Percentiles rank a stretch among this genome's conserved stretches.
These are phyloP conservation scores for Coilia nasus DNA, from an alignment of 2,797 vertebrate species.

Conservation along the genomic window DNA sequence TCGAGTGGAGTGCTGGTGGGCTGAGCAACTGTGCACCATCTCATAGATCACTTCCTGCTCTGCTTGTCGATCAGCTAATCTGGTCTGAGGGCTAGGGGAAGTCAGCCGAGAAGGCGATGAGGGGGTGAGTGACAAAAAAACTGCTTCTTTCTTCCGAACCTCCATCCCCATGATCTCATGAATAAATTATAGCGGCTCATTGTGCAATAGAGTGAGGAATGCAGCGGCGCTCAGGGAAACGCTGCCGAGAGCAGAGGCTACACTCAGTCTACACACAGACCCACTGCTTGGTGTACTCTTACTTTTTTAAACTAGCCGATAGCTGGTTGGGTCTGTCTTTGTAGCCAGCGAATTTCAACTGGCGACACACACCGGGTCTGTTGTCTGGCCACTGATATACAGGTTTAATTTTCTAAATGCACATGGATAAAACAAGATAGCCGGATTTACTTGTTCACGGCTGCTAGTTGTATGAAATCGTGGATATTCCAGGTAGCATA, in stretches of 20 bases:
- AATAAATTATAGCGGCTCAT: slow-evolving; percentile 77
- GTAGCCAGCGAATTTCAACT: slow-evolving; percentile 1
- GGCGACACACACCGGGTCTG: background rate
- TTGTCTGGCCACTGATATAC: background rate
- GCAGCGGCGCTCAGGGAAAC: slow-evolving; percentile 61
- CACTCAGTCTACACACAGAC: slow-evolving; percentile 53
- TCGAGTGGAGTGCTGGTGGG: slow-evolving; percentile 31
- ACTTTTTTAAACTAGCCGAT: slow-evolving; percentile 22
- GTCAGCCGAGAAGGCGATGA: slow-evolving; percentile 57
- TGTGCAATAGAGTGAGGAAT: slow-evolving; percentile 75
- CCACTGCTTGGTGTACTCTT: slow-evolving; percentile 25
- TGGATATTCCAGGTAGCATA: background rate
- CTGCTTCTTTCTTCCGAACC: slow-evolving; percentile 65
- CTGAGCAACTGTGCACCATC: slow-evolving; percentile 23
- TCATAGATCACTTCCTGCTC: slow-evolving; percentile 25
- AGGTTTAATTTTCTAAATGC: background rate
- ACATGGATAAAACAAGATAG: slow-evolving; percentile 21
- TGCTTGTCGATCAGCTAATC: slow-evolving; percentile 51
- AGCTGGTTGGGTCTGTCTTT: background rate
- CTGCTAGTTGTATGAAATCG: background rate
- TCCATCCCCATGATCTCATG: slow-evolving; percentile 78
- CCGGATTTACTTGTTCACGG: background rate
- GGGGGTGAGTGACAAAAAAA: slow-evolving; percentile 55
- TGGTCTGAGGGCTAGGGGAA: slow-evolving; percentile 54
- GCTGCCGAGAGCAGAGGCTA: slow-evolving; percentile 50